Evolutionary conservation across 2,113 vertebrate genomes (phyloP).

Genomic region (Aphelocoma coerulescens): DNA sequence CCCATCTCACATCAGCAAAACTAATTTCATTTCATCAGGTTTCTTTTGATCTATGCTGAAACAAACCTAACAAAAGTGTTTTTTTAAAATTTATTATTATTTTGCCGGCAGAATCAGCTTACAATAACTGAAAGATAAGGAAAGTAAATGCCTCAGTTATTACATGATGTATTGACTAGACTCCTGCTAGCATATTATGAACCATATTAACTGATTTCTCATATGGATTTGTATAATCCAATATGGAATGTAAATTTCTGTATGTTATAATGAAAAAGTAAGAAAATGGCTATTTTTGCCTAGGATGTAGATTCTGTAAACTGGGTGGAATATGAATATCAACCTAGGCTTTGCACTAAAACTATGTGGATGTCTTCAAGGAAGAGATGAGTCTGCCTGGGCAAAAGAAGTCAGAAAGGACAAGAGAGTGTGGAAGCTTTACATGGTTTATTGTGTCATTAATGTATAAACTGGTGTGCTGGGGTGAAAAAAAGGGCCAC

Average conservation of each 20-base stretch:
- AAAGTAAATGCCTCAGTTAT: background rate
- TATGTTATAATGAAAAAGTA: background rate
- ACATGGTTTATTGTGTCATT: background rate
- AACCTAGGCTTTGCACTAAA: background rate
- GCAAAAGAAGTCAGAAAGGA: background rate
- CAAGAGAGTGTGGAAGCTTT: background rate
- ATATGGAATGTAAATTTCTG: background rate
- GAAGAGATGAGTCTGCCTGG: background rate
- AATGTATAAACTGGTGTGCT: background rate
- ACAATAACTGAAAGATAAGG: background rate
- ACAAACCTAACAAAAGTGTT: background rate
- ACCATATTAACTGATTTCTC: background rate
- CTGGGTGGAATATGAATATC: background rate
- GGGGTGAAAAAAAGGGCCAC: fast-evolving
- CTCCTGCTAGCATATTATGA: background rate
- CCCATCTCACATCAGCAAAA: background rate
- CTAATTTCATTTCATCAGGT: background rate
- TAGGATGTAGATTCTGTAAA: background rate
- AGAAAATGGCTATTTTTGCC: background rate
- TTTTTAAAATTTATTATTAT: background rate
- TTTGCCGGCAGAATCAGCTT: background rate
- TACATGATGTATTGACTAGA: background rate
- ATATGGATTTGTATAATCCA: background rate
- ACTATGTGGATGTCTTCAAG: background rate
- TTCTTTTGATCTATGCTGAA: background rate